phyloP scores from a whole-genome alignment of 1,140 invertebrate genomes.

The Druon quercuslanigerum region DNA sequence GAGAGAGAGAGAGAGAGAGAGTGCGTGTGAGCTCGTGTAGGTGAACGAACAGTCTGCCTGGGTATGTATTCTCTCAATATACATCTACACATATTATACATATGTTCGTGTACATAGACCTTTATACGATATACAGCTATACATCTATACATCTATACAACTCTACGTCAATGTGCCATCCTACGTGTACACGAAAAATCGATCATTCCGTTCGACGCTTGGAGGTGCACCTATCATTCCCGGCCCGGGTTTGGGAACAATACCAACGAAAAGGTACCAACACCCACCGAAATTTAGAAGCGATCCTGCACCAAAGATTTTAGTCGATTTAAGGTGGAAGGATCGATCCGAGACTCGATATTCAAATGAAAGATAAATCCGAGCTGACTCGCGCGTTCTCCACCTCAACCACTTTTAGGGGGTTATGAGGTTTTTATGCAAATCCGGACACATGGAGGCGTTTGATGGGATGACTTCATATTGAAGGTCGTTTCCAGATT shows the following conservation, averaged over 20 bases:
- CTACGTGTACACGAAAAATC: conserved; percentile 65
- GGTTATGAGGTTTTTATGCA: too few relatives aligned
- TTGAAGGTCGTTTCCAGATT: background rate
- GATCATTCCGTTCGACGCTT: conserved; percentile 61
- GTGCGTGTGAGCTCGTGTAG: conserved; percentile 31
- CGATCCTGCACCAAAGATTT: conserved; percentile 5
- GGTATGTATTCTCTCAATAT: conserved; percentile 36
- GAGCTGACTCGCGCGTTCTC: background rate
- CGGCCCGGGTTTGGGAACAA: conserved; percentile 55
- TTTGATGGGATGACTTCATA: too few relatives aligned
- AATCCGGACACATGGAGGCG: too few relatives aligned
- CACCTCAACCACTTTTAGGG: background rate
- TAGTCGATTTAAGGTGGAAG: background rate
- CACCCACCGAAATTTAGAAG: conserved; percentile 3
- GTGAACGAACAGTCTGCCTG: conserved; percentile 44
- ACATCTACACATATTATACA: background rate
- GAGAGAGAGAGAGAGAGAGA: conserved; percentile 40
- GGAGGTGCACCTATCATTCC: conserved; percentile 53
- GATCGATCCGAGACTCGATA: background rate
- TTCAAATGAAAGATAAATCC: background rate
- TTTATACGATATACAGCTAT: too few relatives aligned
- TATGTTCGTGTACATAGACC: conserved; percentile 1
- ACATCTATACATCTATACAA: conserved; percentile 37
- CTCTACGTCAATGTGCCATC: conserved; percentile 1
- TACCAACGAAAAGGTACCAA: conserved; percentile 43